Evolutionary conservation across 1,140 invertebrate genomes (phyloP), one percentile per base, ranked within the genome.

Genomic region (Aphelenchoides fujianensis): DNA sequence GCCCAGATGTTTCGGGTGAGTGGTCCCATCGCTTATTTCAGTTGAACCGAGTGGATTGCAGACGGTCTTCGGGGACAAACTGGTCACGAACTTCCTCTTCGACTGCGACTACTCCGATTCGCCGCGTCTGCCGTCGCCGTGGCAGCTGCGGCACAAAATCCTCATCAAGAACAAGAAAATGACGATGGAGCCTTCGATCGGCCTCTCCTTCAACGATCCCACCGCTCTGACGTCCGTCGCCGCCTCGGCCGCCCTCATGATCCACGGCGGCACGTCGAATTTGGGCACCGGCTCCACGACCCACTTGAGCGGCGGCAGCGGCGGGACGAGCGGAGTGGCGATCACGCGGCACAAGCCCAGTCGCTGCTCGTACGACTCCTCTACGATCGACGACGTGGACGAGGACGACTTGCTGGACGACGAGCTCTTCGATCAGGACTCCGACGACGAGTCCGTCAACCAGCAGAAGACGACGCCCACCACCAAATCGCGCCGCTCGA

Each of bases 1-100:
- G 94, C 94, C 0, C 91, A 92, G 78, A 95, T 93, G 72, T 95
- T 96, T 88, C 90, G 91, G 88, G 91, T 92, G 88, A 81, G 9
- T 74, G 16, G 16, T 84, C 28, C 12, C 70, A 67, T 16, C 16
- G 28, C n/a, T n/a, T 67, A 19, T 32, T 73, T 70, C 9, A 16
- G 34, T 32, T 23, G 74, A 2, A 66, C 28, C 16, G n/a, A n/a
- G 19, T 23, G 36, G 72, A 63, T 79, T 76, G 79, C 87, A 94
- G 91, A 89, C 89, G 74, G 90, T 93, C 31, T 94, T 97, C 82
- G 93, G 93, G 37, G 93, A 96, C 1, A 92, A 92, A 84, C 87
- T 97, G 61, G 92, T 97, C 19, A 91, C 91, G 0, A 90, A 90
- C 74, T 95, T 94, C 83, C 85, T 95, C 16, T 94, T 92, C 82